A percentile compares a stretch with the other conserved stretches of the same genome.
phyloP scores from a whole-genome alignment of 2,888 invertebrate species.

The Drosophila antonietae region DNA sequence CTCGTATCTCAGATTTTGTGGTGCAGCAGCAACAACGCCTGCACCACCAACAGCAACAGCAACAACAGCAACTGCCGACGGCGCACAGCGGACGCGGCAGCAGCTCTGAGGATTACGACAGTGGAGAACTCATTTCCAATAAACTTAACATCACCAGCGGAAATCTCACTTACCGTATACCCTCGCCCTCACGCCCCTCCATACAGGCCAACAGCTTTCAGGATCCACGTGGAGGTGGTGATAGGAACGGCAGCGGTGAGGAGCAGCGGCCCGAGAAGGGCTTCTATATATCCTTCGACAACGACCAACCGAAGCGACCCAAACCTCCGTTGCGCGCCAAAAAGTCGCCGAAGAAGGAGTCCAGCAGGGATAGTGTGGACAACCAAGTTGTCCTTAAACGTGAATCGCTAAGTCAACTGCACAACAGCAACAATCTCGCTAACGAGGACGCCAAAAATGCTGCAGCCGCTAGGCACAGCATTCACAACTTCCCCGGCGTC shows the following conservation, averaged over 20 bases:
- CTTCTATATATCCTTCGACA: constrained; percentile 97
- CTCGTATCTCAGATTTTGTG: constrained; percentile 75
- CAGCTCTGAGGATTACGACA: constrained; percentile 86
- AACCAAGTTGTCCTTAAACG: constrained; percentile 73
- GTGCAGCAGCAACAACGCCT: constrained; percentile 61
- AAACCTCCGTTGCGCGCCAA: constrained; percentile 94
- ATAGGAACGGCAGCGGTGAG: constrained; percentile 76
- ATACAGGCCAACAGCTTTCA: constrained; percentile 90
- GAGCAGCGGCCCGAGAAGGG: constrained; percentile 89
- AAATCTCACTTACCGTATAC: constrained; percentile 94
- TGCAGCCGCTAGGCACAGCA: constrained; percentile 74
- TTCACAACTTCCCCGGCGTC: constrained; percentile 68
- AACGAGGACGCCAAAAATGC: constrained; percentile 82
- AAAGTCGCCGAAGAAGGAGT: constrained; percentile 92
- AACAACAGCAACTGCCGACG: constrained; percentile 53
- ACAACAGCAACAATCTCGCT: constrained; percentile 85
- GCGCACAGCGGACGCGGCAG: constrained; percentile 86
- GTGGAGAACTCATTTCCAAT: constrained; percentile 74
- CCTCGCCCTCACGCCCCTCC: constrained; percentile 93
- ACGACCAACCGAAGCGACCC: constrained; percentile 93
- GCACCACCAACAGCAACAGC: constrained; percentile 59
- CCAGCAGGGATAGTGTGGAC: constrained; percentile 82
- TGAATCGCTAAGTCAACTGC: constrained; percentile 84
- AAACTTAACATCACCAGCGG: constrained; percentile 94
- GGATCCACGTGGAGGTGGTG: constrained; percentile 80